A percentile compares a stretch with the other conserved stretches of the same genome.
These are phyloP conservation scores for Anagyrus pseudococci DNA, from an alignment of 2,888 invertebrate species.

Conservation along the genomic window DNA sequence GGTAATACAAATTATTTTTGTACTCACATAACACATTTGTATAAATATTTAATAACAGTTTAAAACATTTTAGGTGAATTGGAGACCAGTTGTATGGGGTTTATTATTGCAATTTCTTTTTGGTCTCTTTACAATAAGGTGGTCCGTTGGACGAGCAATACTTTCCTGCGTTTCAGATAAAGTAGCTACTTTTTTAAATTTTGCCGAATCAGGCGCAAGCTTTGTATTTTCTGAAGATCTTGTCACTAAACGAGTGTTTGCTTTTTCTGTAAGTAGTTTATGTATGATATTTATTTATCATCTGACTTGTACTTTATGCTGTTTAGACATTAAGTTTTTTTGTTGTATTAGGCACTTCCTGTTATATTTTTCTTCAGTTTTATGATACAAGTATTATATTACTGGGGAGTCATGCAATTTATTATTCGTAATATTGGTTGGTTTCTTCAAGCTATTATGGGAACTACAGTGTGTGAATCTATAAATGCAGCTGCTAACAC, in stretches of 20 bases:
- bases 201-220: slow-evolving; percentile 78
- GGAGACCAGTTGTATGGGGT: slow-evolving; percentile 84
- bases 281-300: background rate
- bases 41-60: slow-evolving; percentile 7
- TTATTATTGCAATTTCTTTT: slow-evolving; percentile 83
- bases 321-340: background rate
- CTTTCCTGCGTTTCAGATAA: slow-evolving; percentile 74
- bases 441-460: slow-evolving; percentile 74
- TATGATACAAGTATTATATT: slow-evolving; percentile 87
- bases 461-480: slow-evolving; percentile 94
- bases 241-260: slow-evolving; percentile 74
- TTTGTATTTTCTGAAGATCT: slow-evolving; percentile 84
- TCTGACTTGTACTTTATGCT: slow-evolving; percentile 13
- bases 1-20: slow-evolving; percentile 52
- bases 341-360: slow-evolving; percentile 72
- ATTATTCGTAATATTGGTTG: slow-evolving; percentile 82
- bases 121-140: slow-evolving; percentile 84
- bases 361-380: slow-evolving; percentile 95
- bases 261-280: slow-evolving; percentile 76
- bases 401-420: slow-evolving; percentile 87
- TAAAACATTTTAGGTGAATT: slow-evolving; percentile 66
- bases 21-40: background rate
- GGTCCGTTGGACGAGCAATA: slow-evolving; percentile 78
- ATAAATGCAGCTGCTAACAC: slow-evolving; percentile 92
- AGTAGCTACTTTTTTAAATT: slow-evolving; percentile 81